These are phyloP conservation scores for Rhabdomys pumilio DNA, from an alignment of 2,797 vertebrate genomes.

Conservation along the genomic window DNA sequence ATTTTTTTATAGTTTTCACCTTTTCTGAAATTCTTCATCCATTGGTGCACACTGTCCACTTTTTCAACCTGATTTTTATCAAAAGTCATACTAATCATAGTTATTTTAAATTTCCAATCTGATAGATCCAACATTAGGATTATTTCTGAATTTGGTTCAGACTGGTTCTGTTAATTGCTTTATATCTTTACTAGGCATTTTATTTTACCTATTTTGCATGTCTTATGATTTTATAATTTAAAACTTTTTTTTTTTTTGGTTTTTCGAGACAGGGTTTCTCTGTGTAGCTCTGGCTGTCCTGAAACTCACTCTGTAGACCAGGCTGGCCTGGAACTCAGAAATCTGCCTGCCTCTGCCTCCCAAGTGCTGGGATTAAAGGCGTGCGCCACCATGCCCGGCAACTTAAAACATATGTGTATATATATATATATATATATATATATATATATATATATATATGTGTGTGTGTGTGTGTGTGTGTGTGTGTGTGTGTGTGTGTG, in stretches of 20 bases:
- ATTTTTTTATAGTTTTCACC: constrained; percentile 18
- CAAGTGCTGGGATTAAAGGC: too few relatives aligned
- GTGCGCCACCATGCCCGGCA: too few relatives aligned
- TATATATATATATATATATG: too few relatives aligned
- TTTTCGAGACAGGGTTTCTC: too few relatives aligned
- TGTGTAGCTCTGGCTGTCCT: too few relatives aligned
- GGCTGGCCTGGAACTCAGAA: too few relatives aligned
- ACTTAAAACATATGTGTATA: too few relatives aligned
- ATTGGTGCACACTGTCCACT: constrained; percentile 10
- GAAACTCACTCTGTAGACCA: too few relatives aligned
- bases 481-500: background rate
- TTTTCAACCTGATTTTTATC: constrained; percentile 55
- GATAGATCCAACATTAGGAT: background rate
- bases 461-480: too few relatives aligned
- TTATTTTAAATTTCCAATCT: background rate
- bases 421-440: too few relatives aligned
- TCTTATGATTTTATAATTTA: constrained; percentile 61
- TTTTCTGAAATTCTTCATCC: constrained; percentile 31
- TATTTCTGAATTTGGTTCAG: constrained; percentile 35
- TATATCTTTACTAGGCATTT: constrained; percentile 21
- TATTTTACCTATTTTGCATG: background rate
- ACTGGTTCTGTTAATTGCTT: constrained; percentile 41
- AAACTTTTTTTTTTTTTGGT: background rate
- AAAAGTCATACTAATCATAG: background rate
- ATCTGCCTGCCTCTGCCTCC: too few relatives aligned